phyloP scores from a whole-genome alignment of 2,113 vertebrate species.

The Lampris incognitus region DNA sequence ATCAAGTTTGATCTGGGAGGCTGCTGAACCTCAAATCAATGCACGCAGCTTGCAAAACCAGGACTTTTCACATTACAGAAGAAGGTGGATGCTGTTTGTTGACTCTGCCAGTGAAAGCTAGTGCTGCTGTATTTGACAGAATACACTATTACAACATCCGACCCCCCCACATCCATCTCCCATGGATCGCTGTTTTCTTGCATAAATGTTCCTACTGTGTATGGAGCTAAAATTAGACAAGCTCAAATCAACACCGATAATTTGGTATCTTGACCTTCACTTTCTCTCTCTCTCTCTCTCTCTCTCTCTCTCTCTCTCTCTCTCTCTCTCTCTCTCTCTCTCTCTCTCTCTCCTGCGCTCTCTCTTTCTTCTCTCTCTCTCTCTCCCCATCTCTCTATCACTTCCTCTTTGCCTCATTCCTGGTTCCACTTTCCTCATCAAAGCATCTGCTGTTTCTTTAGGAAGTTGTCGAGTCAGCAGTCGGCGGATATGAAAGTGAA shows the following conservation, averaged over 20 bases:
- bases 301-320: slow-evolving; percentile 17
- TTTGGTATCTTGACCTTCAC: background rate
- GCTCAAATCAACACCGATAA: slow-evolving; percentile 1
- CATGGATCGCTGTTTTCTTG: slow-evolving; percentile 3
- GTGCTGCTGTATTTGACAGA: background rate
- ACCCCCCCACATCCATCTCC: background rate
- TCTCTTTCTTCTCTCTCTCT: slow-evolving; percentile 20
- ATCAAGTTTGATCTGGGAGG: background rate
- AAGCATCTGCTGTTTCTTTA: slow-evolving; percentile 56
- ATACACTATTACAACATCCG: background rate
- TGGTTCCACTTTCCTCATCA: slow-evolving; percentile 59
- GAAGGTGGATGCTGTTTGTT: background rate
- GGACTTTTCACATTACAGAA: background rate
- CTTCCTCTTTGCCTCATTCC: slow-evolving; percentile 20
- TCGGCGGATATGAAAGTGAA: slow-evolving; percentile 49
- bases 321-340: slow-evolving; percentile 32
- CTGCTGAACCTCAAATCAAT: background rate
- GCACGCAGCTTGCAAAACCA: background rate
- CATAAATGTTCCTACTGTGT: slow-evolving; percentile 21
- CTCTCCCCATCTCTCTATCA: slow-evolving; percentile 34
- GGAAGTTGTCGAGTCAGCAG: slow-evolving; percentile 72
- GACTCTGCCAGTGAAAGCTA: background rate
- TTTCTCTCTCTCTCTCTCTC: slow-evolving; percentile 11
- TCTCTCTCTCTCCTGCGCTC: background rate
- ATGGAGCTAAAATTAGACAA: slow-evolving; percentile 22